Evolutionary conservation across 2,797 vertebrate genomes (phyloP).

Genomic region (Microctenopoma steveboyesi): DNA sequence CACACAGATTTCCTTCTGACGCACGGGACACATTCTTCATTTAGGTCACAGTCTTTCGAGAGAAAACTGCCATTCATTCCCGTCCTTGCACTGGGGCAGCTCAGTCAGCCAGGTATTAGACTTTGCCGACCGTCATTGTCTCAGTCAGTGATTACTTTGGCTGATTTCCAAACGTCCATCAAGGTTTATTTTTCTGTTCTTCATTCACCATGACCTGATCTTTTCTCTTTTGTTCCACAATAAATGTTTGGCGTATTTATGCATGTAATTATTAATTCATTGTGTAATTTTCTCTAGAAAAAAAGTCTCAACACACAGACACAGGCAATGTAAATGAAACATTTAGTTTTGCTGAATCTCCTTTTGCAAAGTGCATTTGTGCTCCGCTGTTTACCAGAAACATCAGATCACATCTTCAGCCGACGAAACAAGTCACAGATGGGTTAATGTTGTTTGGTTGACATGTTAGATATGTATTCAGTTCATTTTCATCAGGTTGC

Average conservation of each 20-base stretch:
- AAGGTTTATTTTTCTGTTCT: conserved; percentile 79
- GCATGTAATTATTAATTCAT: conserved; percentile 70
- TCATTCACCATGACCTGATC: conserved; percentile 36
- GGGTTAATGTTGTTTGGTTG: conserved; percentile 73
- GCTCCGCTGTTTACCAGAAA: conserved; percentile 78
- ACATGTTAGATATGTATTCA: conserved; percentile 74
- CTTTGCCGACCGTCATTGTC: conserved; percentile 81
- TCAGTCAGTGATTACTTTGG: conserved; percentile 87
- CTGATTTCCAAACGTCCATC: conserved; percentile 85
- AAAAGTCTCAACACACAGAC: conserved; percentile 93
- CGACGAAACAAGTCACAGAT: conserved; percentile 69
- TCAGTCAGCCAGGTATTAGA: conserved; percentile 80
- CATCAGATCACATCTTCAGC: conserved; percentile 81
- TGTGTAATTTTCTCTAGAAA: conserved; percentile 80
- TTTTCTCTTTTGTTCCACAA: conserved; percentile 82
- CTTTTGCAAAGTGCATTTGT: conserved; percentile 81
- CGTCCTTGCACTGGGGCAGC: conserved; percentile 76
- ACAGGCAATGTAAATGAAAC: conserved; percentile 93
- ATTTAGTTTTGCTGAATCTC: conserved; percentile 78
- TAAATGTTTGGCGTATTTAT: conserved; percentile 84
- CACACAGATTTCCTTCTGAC: conserved; percentile 87
- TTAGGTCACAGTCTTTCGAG: conserved; percentile 83
- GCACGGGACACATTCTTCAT: conserved; percentile 89
- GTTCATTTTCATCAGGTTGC: conserved; percentile 86
- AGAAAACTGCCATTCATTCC: conserved; percentile 84